Base-by-base conservation (phyloP, 2,888 invertebrate genomes). In the Meloe dianella region DNA sequence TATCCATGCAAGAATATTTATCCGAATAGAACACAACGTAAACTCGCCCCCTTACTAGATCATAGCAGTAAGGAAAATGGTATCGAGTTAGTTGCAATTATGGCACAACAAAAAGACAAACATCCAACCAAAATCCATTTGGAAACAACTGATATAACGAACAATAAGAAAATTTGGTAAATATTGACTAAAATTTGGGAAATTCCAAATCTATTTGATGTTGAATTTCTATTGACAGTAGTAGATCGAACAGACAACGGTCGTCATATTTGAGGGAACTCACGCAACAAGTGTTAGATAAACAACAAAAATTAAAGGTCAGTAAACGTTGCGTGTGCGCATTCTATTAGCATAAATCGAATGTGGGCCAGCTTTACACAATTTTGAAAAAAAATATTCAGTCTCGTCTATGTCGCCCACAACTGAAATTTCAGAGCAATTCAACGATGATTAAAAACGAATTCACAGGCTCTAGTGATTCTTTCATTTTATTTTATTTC, bases 71-170 rank as follows among this genome's bases (percentile, higher is more conserved):
- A 80, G 72, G 81, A 79, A 65, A 74, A 90, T 22, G 93, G 92
- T 24, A 88, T 92, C 60, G 93, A 93, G 83, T 85, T 94, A 77
- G 93, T 93, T 64, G 91, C 93, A 2, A 84, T 94, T 60, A 82
- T 94, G 71, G 91, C 92, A 24, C 87, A 90, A 70, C 87, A 90
- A 73, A 85, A 91, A 67, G 24, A 54, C 4, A 86, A 87, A 63
- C 85, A 86, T 60, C 84, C 86, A 60, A 82, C 85, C 4, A 87
- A 87, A 71, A 85, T 87, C 71, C 86, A 86, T 70, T 82, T 89
- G 68, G 86, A 84, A 61, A 86, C 85, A 66, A 87, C 87, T 24
- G 87, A 87, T 76, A 85, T 87, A 38, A 87, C 87, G 2, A 85
- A 85, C 72, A 84, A 81, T 79, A 84, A 84, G 80, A 84, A 84